Conservation (phyloP, 2,888 invertebrate genomes). For the Carcina quercana region DNA sequence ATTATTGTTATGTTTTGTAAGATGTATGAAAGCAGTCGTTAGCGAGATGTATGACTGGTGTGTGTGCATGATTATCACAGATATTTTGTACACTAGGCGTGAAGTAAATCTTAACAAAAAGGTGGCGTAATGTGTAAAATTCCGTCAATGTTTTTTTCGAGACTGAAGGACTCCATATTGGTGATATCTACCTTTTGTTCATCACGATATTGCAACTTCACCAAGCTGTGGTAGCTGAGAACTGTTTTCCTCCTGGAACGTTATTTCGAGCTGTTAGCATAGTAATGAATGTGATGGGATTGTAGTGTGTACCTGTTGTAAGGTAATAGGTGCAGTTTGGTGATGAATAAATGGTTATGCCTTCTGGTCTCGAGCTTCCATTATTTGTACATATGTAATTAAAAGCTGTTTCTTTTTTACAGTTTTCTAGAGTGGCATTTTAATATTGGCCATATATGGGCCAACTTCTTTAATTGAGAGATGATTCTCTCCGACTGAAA, state of each 20-base stretch:
- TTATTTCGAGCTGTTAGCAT: too few relatives aligned
- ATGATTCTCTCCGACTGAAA: too few relatives aligned
- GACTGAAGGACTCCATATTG: conserved; percentile 68
- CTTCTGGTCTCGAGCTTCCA: conserved; percentile 54
- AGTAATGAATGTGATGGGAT: too few relatives aligned
- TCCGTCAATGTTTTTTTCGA: conserved; percentile 46
- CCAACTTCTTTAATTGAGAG: too few relatives aligned
- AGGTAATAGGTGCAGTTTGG: conserved; percentile 26
- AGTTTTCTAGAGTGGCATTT: conserved; percentile 26
- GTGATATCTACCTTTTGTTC: conserved; percentile 51
- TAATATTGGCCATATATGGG: conserved; percentile 14
- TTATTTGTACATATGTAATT: conserved; percentile 69
- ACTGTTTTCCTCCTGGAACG: too few relatives aligned
- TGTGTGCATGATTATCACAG: conserved; percentile 44
- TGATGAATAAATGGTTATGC: conserved; percentile 53
- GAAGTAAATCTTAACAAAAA: conserved; percentile 52
- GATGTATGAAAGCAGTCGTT: conserved; percentile 47
- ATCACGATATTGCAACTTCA: too few relatives aligned
- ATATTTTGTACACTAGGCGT: conserved; percentile 63
- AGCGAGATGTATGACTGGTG: conserved; percentile 36
- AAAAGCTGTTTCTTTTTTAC: conserved; percentile 43
- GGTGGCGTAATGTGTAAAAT: conserved; percentile 62
- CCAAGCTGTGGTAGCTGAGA: too few relatives aligned
- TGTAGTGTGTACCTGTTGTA: too few relatives aligned
- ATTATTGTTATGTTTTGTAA: conserved; percentile 67